phyloP scores from a whole-genome alignment of 2,113 vertebrate species.

The Nettapus auritus region DNA sequence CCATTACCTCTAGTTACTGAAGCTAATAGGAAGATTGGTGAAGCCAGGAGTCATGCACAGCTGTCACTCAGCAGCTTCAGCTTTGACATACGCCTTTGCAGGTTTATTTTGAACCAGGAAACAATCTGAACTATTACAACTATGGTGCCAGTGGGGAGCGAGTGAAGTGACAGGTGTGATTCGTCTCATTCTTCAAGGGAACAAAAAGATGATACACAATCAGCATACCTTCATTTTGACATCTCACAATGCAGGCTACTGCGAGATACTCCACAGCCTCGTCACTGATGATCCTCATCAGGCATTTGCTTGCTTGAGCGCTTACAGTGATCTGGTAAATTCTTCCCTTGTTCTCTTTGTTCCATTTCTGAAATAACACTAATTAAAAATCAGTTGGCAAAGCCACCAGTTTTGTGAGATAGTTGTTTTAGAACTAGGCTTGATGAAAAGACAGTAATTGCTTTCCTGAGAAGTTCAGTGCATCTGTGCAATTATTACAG shows the following conservation, averaged over 20 bases:
- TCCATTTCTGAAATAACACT: background rate
- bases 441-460: conserved; percentile 4
- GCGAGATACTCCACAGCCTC: background rate
- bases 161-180: background rate
- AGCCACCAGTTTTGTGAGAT: background rate
- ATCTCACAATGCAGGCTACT: background rate
- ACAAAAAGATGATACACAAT: background rate
- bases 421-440: background rate
- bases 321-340: background rate
- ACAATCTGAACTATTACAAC: background rate
- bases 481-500: background rate
- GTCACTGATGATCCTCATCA: background rate
- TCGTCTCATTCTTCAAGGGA: background rate
- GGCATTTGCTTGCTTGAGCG: accelerated
- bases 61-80: background rate
- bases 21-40: background rate
- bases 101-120: background rate
- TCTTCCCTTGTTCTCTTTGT: background rate
- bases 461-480: background rate
- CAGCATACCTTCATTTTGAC: background rate
- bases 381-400: conserved; percentile 25
- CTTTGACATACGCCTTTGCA: background rate
- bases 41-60: background rate
- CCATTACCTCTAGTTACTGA: background rate
- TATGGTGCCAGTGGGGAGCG: background rate